These are phyloP conservation scores for Eupeodes latifasciatus DNA, from an alignment of 2,888 invertebrate species.

Conservation along the genomic window DNA sequence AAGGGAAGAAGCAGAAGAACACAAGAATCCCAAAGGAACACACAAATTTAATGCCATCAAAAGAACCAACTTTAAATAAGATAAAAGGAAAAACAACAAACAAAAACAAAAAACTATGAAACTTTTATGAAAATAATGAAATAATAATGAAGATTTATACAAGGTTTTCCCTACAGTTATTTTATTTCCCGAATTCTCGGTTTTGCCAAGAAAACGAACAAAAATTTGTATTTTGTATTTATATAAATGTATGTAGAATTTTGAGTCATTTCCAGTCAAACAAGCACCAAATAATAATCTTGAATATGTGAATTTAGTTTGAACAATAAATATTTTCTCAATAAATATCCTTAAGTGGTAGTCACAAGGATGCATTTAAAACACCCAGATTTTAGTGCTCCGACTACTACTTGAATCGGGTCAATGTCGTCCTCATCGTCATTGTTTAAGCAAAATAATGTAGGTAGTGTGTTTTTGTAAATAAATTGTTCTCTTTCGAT, in stretches of 20 bases:
- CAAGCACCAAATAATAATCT: conserved; percentile 14
- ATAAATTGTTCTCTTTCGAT: conserved; percentile 27
- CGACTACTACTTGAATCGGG: neutral
- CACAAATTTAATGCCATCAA: neutral
- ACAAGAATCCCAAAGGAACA: neutral
- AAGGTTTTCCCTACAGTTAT: neutral
- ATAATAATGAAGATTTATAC: neutral
- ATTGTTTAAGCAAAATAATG: conserved; percentile 12
- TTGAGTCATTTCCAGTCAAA: conserved; percentile 1
- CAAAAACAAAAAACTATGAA: neutral
- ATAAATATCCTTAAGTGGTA: conserved; percentile 35
- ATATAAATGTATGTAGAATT: neutral
- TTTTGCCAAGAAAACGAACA: neutral
- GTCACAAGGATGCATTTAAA: conserved; percentile 9
- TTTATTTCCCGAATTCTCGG: neutral
- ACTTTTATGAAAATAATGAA: neutral
- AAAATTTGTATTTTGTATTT: neutral
- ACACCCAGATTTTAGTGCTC: neutral
- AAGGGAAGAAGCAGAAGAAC: neutral
- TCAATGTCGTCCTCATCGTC: conserved; percentile 14
- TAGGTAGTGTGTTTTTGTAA: neutral
- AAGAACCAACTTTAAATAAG: neutral
- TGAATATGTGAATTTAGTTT: neutral
- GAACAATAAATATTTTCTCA: conserved; percentile 19
- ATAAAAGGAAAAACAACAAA: neutral